Evolutionary conservation across 2,113 vertebrate species (phyloP).

Genomic region (Gobiocypris rarus): DNA sequence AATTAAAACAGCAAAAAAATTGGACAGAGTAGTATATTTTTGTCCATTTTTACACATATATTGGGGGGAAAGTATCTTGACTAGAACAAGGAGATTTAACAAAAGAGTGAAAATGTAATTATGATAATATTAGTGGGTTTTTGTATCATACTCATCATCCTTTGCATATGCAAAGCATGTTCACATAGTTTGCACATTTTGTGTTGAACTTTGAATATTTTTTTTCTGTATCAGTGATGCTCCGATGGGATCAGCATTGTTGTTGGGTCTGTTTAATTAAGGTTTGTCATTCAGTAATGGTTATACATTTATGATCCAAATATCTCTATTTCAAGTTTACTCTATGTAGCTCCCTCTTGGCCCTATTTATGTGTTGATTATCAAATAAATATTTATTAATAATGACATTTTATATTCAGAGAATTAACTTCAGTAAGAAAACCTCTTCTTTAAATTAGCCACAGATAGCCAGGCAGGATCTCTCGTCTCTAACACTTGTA

Average conservation of each 20-base stretch:
- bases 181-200: neutral
- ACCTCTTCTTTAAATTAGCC: constrained; percentile 6
- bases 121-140: neutral
- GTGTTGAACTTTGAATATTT: no score
- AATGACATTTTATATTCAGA: neutral
- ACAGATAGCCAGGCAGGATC: constrained; percentile 24
- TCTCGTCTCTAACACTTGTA: neutral
- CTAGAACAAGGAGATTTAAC: no score
- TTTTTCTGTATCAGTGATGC: neutral
- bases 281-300: neutral
- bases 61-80: no score
- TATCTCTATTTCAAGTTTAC: neutral
- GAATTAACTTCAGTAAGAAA: neutral
- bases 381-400: neutral
- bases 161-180: neutral
- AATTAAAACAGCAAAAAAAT: neutral
- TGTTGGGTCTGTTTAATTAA: neutral
- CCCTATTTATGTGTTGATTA: neutral
- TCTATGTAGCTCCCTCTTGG: neutral
- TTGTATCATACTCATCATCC: neutral
- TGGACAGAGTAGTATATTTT: no score
- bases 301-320: neutral
- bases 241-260: neutral
- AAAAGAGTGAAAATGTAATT: neutral
- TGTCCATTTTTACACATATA: no score